These are phyloP conservation scores for Amblyraja radiata DNA, from an alignment of 2,797 vertebrate genomes.

Conservation along the genomic window DNA sequence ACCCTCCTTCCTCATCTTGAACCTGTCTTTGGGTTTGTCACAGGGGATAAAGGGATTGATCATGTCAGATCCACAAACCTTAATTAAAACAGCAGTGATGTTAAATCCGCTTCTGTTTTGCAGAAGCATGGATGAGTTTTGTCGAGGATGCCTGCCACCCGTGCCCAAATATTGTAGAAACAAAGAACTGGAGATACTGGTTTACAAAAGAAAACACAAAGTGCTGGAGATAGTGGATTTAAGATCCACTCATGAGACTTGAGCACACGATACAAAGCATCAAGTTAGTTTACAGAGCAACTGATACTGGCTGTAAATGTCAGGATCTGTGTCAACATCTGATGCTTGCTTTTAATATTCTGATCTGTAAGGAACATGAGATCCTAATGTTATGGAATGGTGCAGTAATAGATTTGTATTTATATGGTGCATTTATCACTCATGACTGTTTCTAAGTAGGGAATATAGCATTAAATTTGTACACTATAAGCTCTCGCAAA, in stretches of 20 bases:
- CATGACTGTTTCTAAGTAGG: too few relatives aligned
- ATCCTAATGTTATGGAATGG: not conserved
- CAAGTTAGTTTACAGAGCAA: not conserved
- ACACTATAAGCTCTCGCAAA: too few relatives aligned
- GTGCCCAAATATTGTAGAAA: too few relatives aligned
- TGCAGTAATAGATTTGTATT: too few relatives aligned
- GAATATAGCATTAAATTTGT: too few relatives aligned
- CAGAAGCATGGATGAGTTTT: not conserved
- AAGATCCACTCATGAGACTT: not conserved
- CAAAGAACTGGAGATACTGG: too few relatives aligned
- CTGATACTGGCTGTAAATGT: not conserved
- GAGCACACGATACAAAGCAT: not conserved
- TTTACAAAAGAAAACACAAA: too few relatives aligned
- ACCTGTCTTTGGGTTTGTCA: not conserved
- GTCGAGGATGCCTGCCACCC: not conserved
- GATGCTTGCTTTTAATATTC: not conserved
- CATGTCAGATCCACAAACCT: not conserved
- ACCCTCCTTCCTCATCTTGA: not conserved
- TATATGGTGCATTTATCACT: too few relatives aligned
- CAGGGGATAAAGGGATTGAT: not conserved
- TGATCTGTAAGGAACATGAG: not conserved
- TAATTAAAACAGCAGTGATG: not conserved
- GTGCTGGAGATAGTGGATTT: not conserved
- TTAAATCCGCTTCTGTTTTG: not conserved
- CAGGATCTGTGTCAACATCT: not conserved